A percentile compares a stretch with the other conserved stretches of the same genome.
Evolutionary conservation across 2,797 vertebrate genomes (phyloP).

Genomic region (Tamandua tetradactyla): DNA sequence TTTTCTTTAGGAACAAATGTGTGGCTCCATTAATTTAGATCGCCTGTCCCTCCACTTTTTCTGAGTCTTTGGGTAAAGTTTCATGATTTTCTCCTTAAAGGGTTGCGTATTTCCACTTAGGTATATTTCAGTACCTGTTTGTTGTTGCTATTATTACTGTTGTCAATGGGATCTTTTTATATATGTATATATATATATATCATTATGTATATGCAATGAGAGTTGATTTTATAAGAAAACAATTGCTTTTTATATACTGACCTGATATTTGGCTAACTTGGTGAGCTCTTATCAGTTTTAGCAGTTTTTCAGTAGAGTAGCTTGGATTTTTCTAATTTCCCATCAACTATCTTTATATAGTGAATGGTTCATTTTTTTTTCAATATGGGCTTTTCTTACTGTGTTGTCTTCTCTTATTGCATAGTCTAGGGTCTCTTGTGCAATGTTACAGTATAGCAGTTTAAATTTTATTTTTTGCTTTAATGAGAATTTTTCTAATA

Average conservation of each 20-base stretch:
- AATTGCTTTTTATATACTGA: background rate
- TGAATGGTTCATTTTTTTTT: no score
- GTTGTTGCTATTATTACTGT: background rate
- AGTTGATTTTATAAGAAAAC: background rate
- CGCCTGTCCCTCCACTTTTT: no score
- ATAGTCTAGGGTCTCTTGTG: no score
- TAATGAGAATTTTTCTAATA: no score
- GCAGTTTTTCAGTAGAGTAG: background rate
- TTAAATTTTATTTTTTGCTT: no score
- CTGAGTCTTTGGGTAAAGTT: background rate
- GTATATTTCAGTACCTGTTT: background rate
- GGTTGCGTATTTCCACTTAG: background rate
- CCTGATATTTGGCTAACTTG: background rate
- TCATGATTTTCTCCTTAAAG: background rate
- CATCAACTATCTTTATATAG: background rate
- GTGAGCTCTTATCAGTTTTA: background rate
- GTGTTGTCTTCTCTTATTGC: no score
- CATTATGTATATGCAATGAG: no score
- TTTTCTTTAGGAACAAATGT: background rate
- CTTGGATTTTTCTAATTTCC: background rate
- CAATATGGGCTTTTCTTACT: no score
- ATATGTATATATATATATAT: no score
- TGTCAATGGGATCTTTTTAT: no score
- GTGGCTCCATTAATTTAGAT: background rate
- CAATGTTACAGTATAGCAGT: no score